Evolutionary conservation across 2,113 vertebrate genomes (phyloP).

Genomic region (Hemichromis elongatus): DNA sequence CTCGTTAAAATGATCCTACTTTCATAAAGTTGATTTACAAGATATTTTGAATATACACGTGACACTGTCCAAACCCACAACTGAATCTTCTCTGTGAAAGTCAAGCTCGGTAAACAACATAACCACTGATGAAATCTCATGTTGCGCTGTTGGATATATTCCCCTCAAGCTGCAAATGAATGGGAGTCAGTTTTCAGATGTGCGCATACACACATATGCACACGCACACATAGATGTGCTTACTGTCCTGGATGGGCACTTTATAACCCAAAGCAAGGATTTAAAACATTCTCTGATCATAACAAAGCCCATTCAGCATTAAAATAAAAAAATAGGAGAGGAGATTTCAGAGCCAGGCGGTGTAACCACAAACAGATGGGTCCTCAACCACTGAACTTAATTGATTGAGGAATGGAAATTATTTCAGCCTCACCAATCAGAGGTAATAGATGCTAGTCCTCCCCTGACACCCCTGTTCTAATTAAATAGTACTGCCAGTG

Average conservation of each 20-base stretch:
- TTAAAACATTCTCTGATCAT: conserved; percentile 24
- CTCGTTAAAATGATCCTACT: not conserved
- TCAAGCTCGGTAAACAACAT: conserved; percentile 34
- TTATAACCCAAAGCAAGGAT: conserved; percentile 17
- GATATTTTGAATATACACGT: not conserved
- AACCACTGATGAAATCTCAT: conserved; percentile 38
- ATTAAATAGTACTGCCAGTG: conserved; percentile 11
- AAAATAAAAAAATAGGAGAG: conserved; percentile 34
- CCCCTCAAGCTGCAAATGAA: conserved; percentile 12
- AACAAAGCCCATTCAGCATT: conserved; percentile 38
- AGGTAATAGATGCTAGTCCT: conserved; percentile 46
- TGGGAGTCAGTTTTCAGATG: not conserved
- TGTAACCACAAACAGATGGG: conserved; percentile 67
- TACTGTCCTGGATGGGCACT: conserved; percentile 3
- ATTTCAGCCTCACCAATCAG: conserved; percentile 58
- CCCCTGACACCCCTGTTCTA: conserved; percentile 47
- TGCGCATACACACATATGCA: not conserved
- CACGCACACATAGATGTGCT: not conserved
- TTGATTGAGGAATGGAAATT: conserved; percentile 62
- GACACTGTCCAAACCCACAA: not conserved
- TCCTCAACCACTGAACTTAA: conserved; percentile 49
- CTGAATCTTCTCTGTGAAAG: conserved; percentile 2
- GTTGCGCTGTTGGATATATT: conserved; percentile 10
- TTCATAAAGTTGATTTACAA: conserved; percentile 30
- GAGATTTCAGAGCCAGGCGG: conserved; percentile 27